Conservation (phyloP, 2,113 vertebrate species). For the Orycteropus afer region DNA sequence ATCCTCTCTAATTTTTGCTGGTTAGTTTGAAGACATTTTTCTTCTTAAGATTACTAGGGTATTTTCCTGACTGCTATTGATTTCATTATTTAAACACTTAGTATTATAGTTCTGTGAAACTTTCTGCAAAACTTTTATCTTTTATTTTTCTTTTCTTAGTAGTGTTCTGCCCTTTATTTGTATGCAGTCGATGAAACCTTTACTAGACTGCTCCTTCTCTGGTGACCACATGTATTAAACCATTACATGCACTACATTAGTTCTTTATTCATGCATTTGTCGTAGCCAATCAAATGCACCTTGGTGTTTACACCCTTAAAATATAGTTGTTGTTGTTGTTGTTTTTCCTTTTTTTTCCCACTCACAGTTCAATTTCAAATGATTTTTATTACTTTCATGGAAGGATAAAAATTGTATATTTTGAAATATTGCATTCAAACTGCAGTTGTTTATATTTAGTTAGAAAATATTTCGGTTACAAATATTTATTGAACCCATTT, state of each 20-base stretch:
- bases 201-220: neutral
- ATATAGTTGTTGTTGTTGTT: no score
- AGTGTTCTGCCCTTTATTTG: neutral
- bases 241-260: neutral
- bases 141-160: neutral
- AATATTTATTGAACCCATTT: constrained; percentile 17
- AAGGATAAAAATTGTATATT: neutral
- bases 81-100: neutral
- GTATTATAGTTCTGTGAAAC: neutral
- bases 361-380: neutral
- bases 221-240: neutral
- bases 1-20: neutral
- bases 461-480: no score
- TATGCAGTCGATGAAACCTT: neutral
- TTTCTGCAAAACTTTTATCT: neutral
- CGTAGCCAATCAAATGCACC: neutral
- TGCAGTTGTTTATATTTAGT: constrained; percentile 16
- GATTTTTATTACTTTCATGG: constrained; percentile 36
- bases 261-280: neutral
- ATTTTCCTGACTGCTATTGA: neutral
- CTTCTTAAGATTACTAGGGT: neutral
- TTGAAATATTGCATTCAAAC: neutral
- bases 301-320: neutral
- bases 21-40: constrained; percentile 18
- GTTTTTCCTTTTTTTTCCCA: neutral